Conservation (phyloP, 2,113 vertebrate species). For the Craseonycteris thonglongyai region DNA sequence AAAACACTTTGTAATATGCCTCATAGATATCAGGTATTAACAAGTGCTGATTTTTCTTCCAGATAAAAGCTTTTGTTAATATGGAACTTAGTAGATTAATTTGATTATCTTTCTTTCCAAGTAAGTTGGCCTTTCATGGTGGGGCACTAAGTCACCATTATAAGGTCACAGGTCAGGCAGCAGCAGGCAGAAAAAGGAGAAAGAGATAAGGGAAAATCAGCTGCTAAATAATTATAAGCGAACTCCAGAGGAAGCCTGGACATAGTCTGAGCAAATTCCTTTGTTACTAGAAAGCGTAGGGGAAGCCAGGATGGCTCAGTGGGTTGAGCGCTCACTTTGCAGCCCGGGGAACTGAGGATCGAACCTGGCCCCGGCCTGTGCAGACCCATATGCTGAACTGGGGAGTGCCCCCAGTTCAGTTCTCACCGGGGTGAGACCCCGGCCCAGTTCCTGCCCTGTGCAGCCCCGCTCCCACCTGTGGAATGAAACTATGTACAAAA, state of each 20-base stretch:
- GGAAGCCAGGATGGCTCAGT: no score
- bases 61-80: conserved; percentile 43
- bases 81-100: neutral
- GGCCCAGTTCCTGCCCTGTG: no score
- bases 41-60: conserved; percentile 24
- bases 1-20: neutral
- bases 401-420: no score
- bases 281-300: neutral
- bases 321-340: no score
- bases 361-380: no score
- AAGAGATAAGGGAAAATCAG: neutral
- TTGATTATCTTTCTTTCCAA: conserved; percentile 51
- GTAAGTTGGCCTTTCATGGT: neutral
- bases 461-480: no score
- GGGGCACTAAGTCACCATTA: neutral
- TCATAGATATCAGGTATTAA: neutral
- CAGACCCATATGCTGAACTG: no score
- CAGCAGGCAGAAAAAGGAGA: neutral
- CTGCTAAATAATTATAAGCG: neutral
- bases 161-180: conserved; percentile 18
- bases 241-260: neutral
- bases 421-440: no score
- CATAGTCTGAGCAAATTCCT: neutral
- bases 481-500: no score
- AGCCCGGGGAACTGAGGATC: no score